Base-by-base conservation (phyloP, 1,140 invertebrate genomes). In the Caenorhabditis elegans region DNA sequence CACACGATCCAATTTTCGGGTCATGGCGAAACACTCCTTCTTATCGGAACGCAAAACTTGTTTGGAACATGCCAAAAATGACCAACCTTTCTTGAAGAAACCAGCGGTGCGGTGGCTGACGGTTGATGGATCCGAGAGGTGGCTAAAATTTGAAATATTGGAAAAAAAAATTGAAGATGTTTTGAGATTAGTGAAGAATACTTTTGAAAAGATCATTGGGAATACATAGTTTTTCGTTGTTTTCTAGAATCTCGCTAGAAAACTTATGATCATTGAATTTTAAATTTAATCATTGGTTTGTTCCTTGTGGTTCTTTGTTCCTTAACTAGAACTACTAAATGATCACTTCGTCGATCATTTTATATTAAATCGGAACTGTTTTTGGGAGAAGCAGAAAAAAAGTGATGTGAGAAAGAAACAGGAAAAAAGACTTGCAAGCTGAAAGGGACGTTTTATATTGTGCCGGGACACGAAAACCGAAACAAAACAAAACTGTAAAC, bases 11-110 rank as follows among this genome's bases (percentile, higher is more conserved):
- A 28, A 13, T 70, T 70, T 70, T 70, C 60, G 28, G 60, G 60
- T 70, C 60, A 70, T 39, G 34, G 60, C 13, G 19, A 70, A 70
- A 70, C 60, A 10, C 51, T 24, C 28, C 11, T 53, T 3, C 24
- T 6, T 26, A n/a, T 70, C 60, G 60, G 34, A 70, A 70, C 60
- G 19, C 31, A 36, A 70, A 70, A 70, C 60, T 70, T 70, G 60
- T 70, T 70, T 65, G 11, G 19, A 15, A 70, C 5, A 70, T 17
- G n/a, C 10, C 34, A 43, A 70, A n/a, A 70, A 70, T 11, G 60
- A 70, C 60, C 43, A 24, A 70, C 60, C 34, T 70, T 39, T 43
- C 43, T 39, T 11, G 60, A 39, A 70, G 28, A 17, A 43, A 19
- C 60, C 34, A 39, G 4, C 3, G 31, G 34, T 3, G 26, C n/a